Evolutionary conservation across 2,797 vertebrate species (phyloP).

Genomic region (Malurus splendens): DNA sequence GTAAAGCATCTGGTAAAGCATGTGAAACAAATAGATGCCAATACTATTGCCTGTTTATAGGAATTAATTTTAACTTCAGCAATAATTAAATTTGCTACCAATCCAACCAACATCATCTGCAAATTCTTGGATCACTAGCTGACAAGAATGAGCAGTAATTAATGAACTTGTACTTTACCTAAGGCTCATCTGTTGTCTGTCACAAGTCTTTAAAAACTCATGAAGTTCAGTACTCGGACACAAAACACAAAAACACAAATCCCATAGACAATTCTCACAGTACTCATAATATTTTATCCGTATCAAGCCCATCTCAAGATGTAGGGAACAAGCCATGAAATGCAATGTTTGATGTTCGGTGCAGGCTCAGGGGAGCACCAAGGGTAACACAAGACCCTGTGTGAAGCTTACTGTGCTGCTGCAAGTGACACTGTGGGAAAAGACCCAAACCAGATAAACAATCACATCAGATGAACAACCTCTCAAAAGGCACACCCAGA

Average conservation of each 20-base stretch:
- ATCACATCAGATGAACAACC: not conserved
- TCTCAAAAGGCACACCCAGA: not conserved
- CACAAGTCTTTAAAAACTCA: not conserved
- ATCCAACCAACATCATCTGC: not conserved
- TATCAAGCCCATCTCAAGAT: not conserved
- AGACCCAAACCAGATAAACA: not conserved
- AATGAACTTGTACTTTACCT: not conserved
- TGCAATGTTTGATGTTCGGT: accelerated
- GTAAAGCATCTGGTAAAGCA: not conserved
- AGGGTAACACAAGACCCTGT: not conserved
- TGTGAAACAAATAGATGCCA: not conserved
- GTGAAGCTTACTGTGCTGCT: not conserved
- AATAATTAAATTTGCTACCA: not conserved
- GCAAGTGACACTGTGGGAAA: not conserved
- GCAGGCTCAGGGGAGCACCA: not conserved
- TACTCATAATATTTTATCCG: not conserved
- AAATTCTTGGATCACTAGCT: not conserved
- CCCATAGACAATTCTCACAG: not conserved
- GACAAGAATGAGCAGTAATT: not conserved
- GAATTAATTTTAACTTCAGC: not conserved
- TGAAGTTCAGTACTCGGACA: not conserved
- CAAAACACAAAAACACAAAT: not conserved
- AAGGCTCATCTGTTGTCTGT: not conserved
- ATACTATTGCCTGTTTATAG: not conserved
- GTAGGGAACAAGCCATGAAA: not conserved